A percentile compares a stretch with the other conserved stretches of the same genome.
phyloP scores from a whole-genome alignment of 2,113 vertebrate genomes.

The Plecotus auritus region DNA sequence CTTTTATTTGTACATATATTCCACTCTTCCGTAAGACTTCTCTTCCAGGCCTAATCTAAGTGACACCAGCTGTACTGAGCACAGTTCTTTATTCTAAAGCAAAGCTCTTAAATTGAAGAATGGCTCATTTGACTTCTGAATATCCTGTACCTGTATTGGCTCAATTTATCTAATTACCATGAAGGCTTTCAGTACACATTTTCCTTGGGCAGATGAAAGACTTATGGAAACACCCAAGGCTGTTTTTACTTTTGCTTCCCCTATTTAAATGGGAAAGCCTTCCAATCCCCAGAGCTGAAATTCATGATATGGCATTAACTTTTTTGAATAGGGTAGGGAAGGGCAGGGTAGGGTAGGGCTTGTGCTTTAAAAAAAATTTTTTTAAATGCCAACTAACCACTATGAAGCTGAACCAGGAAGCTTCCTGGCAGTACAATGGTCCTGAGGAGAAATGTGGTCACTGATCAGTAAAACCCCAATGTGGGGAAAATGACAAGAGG shows the following conservation, averaged over 20 bases:
- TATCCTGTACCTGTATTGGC: not conserved
- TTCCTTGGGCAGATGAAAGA: slow-evolving; percentile 23
- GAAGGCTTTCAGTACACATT: slow-evolving; percentile 12
- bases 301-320: not conserved
- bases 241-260: slow-evolving; percentile 30
- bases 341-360: not conserved
- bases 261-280: not conserved
- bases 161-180: slow-evolving; percentile 49
- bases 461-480: slow-evolving; percentile 38
- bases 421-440: not conserved
- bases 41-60: not conserved
- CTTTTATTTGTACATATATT: not conserved
- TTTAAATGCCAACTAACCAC: not conserved
- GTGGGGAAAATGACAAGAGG: slow-evolving; percentile 22
- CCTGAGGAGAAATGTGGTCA: slow-evolving; percentile 36
- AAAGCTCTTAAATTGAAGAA: slow-evolving; percentile 33
- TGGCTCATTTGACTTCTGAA: slow-evolving; percentile 40
- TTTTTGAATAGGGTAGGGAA: not conserved
- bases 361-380: not conserved
- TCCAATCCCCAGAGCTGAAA: not conserved
- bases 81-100: slow-evolving; percentile 11
- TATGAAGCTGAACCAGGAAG: not conserved
- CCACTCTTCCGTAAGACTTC: not conserved
- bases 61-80: not conserved
- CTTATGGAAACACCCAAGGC: not conserved